Evolutionary conservation across 1,140 invertebrate genomes (phyloP).

Genomic region (Holotrichia oblita): DNA sequence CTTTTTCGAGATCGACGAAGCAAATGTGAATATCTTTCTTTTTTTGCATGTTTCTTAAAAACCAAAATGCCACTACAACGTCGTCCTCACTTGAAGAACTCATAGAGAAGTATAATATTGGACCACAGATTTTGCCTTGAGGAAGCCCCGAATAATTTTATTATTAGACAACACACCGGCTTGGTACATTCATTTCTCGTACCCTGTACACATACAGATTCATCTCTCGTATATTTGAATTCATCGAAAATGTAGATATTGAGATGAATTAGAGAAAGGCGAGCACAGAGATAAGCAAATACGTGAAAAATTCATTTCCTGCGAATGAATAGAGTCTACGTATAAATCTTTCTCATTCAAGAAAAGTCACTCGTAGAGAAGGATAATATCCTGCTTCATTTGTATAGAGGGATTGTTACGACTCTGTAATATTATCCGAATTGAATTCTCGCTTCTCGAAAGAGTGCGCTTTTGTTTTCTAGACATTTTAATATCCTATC

Average conservation of each 20-base stretch:
- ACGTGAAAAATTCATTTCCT: slow-evolving; percentile 12
- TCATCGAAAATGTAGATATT: background rate
- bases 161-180: too few relatives aligned
- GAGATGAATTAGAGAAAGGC: background rate
- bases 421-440: background rate
- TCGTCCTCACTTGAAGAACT: too few relatives aligned
- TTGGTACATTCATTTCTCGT: too few relatives aligned
- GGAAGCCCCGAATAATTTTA: too few relatives aligned
- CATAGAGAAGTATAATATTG: too few relatives aligned
- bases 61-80: too few relatives aligned
- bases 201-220: too few relatives aligned
- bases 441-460: background rate
- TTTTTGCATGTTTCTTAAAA: too few relatives aligned
- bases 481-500: too few relatives aligned
- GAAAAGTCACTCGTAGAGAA: background rate
- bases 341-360: background rate
- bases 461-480: background rate
- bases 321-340: slow-evolving; percentile 5
- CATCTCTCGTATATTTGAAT: background rate
- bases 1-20: too few relatives aligned
- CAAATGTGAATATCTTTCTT: too few relatives aligned
- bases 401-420: background rate
- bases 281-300: background rate
- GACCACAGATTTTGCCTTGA: too few relatives aligned
- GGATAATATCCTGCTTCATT: background rate